Evolutionary conservation across 2,888 invertebrate genomes (phyloP), one percentile per base, ranked within the genome.

Genomic region (Tiphia femorata): DNA sequence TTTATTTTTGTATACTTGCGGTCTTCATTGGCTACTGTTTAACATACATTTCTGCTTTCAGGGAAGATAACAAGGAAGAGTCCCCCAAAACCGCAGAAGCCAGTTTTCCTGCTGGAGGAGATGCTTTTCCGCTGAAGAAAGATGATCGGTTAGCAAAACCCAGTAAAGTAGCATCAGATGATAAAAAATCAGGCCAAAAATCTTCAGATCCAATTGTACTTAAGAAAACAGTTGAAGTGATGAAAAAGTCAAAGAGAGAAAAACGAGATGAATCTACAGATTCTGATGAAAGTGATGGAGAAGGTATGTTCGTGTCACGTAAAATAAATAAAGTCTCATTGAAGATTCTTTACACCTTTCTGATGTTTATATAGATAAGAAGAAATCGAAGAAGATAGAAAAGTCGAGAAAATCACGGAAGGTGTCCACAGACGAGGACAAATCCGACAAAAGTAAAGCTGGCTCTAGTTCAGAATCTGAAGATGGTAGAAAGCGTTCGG

Each of bases 401-500:
- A 83, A 79, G 54, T 46, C 75, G 0, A 72, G 78, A 40, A 83
- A 79, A 51, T 75, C 78, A 1, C 76, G 79, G 33, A 82, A 81
- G 52, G 56, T 73, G 10, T 83, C 82, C 2, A 81, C 78, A n/a
- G 84, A 86, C 61, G 88, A 88, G 35, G 85, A 85, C 20, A 87
- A 87, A 71, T 83, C 86, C 1, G 84, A 79, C 30, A 77, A 75
- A 52, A 88, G 88, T 72, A 87, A 86, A 77, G 86, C 85, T 59
- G 82, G 81, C 19, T 82, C 85, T 6, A 88, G 88, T 72, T 84
- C 86, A 5, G 86, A 86, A 48, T 87, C 88, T 2, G 89, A 89
- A 68, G 87, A 86, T n/a, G 81, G 80, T 4, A 72, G 72, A 23
- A 82, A 81, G 51, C 67, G 70, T 44, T 48, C 62, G 10, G 82